phyloP scores from a whole-genome alignment of 2,113 vertebrate genomes.

The Mellivora capensis region DNA sequence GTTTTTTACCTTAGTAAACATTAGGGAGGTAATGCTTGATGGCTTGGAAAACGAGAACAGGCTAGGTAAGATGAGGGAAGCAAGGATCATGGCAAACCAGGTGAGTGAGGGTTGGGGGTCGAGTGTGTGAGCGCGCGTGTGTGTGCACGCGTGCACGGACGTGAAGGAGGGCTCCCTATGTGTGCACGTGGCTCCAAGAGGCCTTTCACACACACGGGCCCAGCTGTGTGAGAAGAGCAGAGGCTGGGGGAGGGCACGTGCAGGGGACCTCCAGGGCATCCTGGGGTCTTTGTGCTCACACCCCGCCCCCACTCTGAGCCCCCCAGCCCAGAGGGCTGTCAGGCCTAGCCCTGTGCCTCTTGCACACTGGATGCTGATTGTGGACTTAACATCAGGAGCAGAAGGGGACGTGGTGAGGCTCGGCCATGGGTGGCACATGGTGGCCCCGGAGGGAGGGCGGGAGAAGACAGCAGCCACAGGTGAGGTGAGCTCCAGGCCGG shows the following conservation, averaged over 20 bases:
- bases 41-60: neutral
- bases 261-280: fast-evolving
- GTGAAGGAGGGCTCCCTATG: fast-evolving
- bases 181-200: fast-evolving
- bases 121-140: fast-evolving
- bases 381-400: neutral
- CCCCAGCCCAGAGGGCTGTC: fast-evolving
- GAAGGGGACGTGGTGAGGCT: neutral
- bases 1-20: neutral
- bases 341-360: fast-evolving
- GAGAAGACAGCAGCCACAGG: too few relatives aligned
- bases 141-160: fast-evolving
- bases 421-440: neutral
- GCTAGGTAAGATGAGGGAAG: neutral
- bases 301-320: neutral
- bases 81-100: neutral
- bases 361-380: fast-evolving
- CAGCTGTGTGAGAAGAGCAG: neutral
- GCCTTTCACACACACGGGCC: fast-evolving
- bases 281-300: neutral
- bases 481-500: fast-evolving
- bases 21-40: fast-evolving
- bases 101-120: neutral
- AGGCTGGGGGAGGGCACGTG: neutral
- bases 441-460: neutral